Evolutionary conservation across 2,888 invertebrate species (phyloP).

Genomic region (Volucella zonaria): DNA sequence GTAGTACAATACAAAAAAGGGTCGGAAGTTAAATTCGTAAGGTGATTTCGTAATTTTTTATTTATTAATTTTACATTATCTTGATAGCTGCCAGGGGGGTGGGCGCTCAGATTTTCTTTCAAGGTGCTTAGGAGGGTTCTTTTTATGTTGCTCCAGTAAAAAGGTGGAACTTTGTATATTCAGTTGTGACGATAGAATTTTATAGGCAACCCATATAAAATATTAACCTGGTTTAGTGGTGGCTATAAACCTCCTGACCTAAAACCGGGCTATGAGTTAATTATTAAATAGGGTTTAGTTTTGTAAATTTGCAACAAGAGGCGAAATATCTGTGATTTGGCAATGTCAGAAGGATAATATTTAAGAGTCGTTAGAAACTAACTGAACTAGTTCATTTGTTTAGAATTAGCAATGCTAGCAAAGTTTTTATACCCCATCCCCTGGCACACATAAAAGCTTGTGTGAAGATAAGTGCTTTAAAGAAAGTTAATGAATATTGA

Average conservation of each 20-base stretch:
- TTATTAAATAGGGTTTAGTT: conserved; percentile 50
- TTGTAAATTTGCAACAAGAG: not conserved
- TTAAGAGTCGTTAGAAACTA: conserved; percentile 38
- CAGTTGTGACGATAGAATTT: conserved; percentile 33
- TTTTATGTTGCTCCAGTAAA: conserved; percentile 26
- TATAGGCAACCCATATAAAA: conserved; percentile 52
- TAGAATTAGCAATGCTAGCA: conserved; percentile 38
- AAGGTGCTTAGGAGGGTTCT: conserved; percentile 13
- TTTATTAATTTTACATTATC: conserved; percentile 52
- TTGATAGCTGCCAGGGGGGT: not conserved
- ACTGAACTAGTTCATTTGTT: conserved; percentile 29
- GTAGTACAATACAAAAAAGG: not conserved
- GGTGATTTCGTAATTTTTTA: conserved; percentile 51
- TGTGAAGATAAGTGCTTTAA: conserved; percentile 7
- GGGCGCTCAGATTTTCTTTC: not conserved
- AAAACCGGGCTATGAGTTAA: conserved; percentile 35
- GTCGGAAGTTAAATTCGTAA: conserved; percentile 41
- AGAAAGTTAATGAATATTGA: not conserved
- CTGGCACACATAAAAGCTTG: conserved; percentile 20
- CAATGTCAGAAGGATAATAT: conserved; percentile 22
- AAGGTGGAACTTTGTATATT: not conserved
- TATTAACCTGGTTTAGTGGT: conserved; percentile 46
- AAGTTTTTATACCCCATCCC: conserved; percentile 25
- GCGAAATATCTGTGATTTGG: not conserved
- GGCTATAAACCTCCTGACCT: conserved; percentile 43